Conservation (phyloP, 2,888 invertebrate species). For the Caenorhabditis becei region DNA sequence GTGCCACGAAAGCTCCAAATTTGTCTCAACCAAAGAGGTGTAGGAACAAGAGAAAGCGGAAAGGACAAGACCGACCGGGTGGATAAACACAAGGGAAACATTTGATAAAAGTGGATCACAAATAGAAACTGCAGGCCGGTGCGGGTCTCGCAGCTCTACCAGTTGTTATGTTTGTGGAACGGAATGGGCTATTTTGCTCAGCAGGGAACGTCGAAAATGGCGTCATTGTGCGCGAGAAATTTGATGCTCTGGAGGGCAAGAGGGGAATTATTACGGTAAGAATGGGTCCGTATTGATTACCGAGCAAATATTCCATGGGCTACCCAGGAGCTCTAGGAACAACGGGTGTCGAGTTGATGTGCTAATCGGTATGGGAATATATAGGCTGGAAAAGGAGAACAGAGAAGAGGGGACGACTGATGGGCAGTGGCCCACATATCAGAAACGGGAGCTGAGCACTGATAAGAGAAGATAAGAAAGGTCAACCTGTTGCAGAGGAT, state of each 20-base stretch:
- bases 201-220: slow-evolving; percentile 6
- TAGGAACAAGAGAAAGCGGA: slow-evolving; percentile 17
- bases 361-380: background rate
- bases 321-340: background rate
- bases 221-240: slow-evolving; percentile 25
- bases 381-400: background rate
- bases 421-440: background rate
- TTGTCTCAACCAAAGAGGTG: slow-evolving; percentile 1
- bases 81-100: slow-evolving; percentile 27
- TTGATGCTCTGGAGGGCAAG: background rate
- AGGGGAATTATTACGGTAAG: slow-evolving; percentile 8
- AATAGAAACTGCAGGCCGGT: slow-evolving; percentile 12
- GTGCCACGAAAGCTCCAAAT: slow-evolving; percentile 20
- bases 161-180: slow-evolving; percentile 20
- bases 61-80: slow-evolving; percentile 10
- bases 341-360: background rate
- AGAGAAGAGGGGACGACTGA: background rate
- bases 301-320: background rate
- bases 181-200: background rate
- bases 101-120: slow-evolving; percentile 50
- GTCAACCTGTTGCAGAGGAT: background rate
- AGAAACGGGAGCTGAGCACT: background rate
- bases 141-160: background rate
- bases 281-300: background rate
- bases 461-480: background rate